A percentile compares a stretch with the other conserved stretches of the same genome.
Evolutionary conservation across 2,797 vertebrate genomes (phyloP).

Genomic region (Mastacembelus armatus): DNA sequence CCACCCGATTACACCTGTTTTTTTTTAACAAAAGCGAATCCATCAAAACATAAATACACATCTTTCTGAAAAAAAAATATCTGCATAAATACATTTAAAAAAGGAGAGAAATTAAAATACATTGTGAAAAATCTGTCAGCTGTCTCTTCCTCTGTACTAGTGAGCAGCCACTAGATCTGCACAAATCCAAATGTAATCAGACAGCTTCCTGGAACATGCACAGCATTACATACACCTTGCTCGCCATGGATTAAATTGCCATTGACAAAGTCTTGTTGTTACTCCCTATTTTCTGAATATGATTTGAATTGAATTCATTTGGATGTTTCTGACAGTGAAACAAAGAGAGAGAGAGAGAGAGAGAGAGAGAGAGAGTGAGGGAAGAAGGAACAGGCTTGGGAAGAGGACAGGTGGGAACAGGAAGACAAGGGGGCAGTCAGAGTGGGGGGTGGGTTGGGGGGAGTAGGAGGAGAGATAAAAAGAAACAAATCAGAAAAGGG

Average conservation of each 20-base stretch:
- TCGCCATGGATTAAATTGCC: conserved; percentile 71
- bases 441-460: conserved; percentile 17
- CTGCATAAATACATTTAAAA: conserved; percentile 3
- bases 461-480: conserved; percentile 52
- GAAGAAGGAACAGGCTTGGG: conserved; percentile 27
- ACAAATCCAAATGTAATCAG: conserved; percentile 76
- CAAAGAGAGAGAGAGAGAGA: conserved; percentile 48
- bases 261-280: conserved; percentile 78
- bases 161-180: conserved; percentile 67
- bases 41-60: conserved; percentile 59
- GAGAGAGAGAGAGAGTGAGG: conserved; percentile 51
- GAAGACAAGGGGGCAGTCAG: conserved; percentile 54
- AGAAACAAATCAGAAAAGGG: conserved; percentile 61
- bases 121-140: conserved; percentile 72
- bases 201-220: conserved; percentile 74
- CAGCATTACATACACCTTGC: conserved; percentile 69
- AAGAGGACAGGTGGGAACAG: conserved; percentile 56
- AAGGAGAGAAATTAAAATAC: conserved; percentile 58
- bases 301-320: conserved; percentile 75
- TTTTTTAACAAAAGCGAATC: conserved; percentile 64
- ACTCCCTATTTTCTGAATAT: conserved; percentile 64
- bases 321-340: conserved; percentile 62
- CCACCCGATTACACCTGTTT: conserved; percentile 26
- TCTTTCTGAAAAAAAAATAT: conserved; percentile 17
- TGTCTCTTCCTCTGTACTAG: conserved; percentile 55